Conservation (phyloP, 2,888 invertebrate genomes). For the Idaea straminata region DNA sequence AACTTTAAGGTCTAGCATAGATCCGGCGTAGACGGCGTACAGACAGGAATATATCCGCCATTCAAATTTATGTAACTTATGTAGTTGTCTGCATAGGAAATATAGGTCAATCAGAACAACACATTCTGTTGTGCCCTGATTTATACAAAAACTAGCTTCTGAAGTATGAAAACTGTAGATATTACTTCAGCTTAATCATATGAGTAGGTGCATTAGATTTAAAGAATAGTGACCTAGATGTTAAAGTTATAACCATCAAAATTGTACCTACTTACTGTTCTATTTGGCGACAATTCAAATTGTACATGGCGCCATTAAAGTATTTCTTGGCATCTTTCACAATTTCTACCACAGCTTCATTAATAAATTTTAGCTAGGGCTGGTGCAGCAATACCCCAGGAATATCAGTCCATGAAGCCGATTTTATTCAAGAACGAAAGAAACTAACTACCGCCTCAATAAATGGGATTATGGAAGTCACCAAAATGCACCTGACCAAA, state of each 20-base stretch:
- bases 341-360: not conserved
- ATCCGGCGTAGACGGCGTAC: no score
- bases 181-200: not conserved
- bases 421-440: no score
- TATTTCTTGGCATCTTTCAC: slow-evolving; percentile 7
- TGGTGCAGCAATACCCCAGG: not conserved
- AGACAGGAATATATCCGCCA: no score
- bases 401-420: not conserved
- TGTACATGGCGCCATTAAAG: slow-evolving; percentile 8
- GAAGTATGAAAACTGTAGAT: not conserved
- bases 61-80: no score
- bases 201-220: not conserved
- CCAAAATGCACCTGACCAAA: no score
- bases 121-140: no score
- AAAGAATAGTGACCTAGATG: not conserved
- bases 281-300: slow-evolving; percentile 17
- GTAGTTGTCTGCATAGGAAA: no score
- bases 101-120: no score
- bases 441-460: no score
- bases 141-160: no score
- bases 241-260: not conserved
- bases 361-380: not conserved
- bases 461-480: no score
- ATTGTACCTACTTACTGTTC: not conserved
- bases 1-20: no score